phyloP scores from a whole-genome alignment of 2,113 vertebrate species.

The Heteronetta atricapilla region DNA sequence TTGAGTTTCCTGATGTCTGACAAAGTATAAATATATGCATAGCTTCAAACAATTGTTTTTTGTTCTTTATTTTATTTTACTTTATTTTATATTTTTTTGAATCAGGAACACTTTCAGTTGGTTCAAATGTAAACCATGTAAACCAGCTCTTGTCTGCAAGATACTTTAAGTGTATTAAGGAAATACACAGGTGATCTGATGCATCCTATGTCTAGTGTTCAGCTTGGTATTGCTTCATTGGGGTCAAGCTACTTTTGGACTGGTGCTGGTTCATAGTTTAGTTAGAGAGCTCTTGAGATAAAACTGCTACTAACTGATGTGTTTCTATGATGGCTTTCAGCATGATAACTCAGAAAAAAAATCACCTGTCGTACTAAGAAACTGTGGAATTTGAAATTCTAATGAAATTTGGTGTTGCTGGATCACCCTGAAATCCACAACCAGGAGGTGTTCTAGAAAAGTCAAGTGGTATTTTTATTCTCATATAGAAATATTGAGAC shows the following conservation, averaged over 20 bases:
- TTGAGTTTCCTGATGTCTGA: neutral
- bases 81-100: no score
- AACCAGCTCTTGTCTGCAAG: neutral
- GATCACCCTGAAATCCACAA: neutral
- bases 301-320: neutral
- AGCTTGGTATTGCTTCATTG: neutral
- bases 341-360: neutral
- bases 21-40: neutral
- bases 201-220: neutral
- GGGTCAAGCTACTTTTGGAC: neutral
- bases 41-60: neutral
- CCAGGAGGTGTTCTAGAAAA: neutral
- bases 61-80: no score
- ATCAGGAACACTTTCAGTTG: neutral
- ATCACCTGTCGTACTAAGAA: neutral
- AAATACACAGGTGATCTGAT: neutral
- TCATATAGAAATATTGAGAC: neutral
- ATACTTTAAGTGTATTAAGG: neutral
- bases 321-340: neutral
- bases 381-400: neutral
- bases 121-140: neutral
- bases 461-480: constrained; percentile 16
- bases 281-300: neutral
- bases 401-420: neutral
- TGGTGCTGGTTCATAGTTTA: neutral